Conservation (phyloP, 1,140 invertebrate species). For the Pinna nobilis region DNA sequence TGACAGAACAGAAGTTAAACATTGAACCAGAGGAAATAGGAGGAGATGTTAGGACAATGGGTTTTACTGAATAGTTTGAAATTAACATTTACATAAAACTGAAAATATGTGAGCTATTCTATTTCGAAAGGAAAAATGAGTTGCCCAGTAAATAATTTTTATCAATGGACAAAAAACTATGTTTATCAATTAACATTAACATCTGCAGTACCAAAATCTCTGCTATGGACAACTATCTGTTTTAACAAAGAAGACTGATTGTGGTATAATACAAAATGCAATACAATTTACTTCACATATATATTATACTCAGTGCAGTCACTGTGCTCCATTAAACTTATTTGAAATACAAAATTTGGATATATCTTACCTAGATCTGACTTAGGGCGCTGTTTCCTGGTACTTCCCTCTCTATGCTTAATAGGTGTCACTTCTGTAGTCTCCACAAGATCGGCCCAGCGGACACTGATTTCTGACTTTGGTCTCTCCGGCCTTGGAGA, state of each 20-base stretch:
- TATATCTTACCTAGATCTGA: constrained; percentile 62
- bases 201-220: not conserved
- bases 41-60: too few species aligned
- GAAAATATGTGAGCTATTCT: too few species aligned
- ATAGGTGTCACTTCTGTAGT: constrained; percentile 36
- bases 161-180: too few species aligned
- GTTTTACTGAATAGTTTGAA: too few species aligned
- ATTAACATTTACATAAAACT: too few species aligned
- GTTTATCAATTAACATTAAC: not conserved
- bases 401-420: constrained; percentile 28
- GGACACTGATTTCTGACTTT: constrained; percentile 65
- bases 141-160: too few species aligned
- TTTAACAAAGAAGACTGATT: too few species aligned
- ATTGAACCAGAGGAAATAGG: too few species aligned
- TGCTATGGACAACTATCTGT: too few species aligned
- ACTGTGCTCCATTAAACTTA: constrained; percentile 1
- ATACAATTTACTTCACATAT: not conserved
- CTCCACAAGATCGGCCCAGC: constrained; percentile 64
- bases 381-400: constrained; percentile 51
- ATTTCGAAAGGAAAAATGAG: too few species aligned
- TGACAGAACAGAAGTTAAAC: too few species aligned
- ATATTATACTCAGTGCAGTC: not conserved
- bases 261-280: too few species aligned
- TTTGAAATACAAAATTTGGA: not conserved
- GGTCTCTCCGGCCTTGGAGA: constrained; percentile 61